Conservation (phyloP, 2,888 invertebrate genomes). For the Pyrocoelia pectoralis region DNA sequence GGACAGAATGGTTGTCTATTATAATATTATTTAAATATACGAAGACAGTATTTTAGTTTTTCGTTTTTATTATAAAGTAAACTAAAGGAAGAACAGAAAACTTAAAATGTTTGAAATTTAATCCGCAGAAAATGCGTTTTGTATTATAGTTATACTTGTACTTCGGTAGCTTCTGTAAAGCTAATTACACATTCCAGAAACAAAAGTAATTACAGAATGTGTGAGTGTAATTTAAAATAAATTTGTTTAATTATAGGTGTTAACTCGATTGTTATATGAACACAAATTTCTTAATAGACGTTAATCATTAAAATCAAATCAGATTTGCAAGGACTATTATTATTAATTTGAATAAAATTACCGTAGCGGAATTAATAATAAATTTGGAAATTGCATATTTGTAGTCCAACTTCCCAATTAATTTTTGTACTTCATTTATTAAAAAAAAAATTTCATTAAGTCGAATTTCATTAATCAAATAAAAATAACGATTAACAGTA, state of each 20-base stretch:
- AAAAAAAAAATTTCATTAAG: background rate
- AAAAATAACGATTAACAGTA: constrained; percentile 2
- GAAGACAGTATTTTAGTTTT: too few species aligned
- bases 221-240: background rate
- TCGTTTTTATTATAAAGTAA: too few species aligned
- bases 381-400: background rate
- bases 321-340: background rate
- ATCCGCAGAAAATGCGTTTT: too few species aligned
- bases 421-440: background rate
- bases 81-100: too few species aligned
- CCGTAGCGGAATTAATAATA: background rate
- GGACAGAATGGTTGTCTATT: too few species aligned
- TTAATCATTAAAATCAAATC: background rate
- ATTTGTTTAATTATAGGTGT: background rate
- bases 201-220: background rate
- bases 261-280: background rate
- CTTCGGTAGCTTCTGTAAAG: too few species aligned
- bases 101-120: too few species aligned
- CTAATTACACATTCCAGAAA: too few species aligned
- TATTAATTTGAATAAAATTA: background rate
- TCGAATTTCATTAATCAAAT: background rate
- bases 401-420: background rate
- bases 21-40: too few species aligned
- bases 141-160: too few species aligned
- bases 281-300: background rate